A percentile compares a stretch with the other conserved stretches of the same genome.
phyloP scores from a whole-genome alignment of 2,888 invertebrate species.

The Aquatica leii region DNA sequence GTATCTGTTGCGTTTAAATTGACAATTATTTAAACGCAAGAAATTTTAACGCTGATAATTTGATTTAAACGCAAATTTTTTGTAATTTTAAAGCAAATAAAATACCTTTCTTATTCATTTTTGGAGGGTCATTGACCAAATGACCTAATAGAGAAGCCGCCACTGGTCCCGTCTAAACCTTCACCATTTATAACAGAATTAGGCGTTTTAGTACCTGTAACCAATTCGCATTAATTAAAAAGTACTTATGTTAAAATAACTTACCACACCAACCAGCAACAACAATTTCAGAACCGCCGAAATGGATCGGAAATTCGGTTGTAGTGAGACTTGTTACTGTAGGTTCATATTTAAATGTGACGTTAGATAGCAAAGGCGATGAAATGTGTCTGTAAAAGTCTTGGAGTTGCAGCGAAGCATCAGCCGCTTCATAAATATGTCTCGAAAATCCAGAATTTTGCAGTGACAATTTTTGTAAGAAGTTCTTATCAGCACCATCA shows the following conservation, averaged over 20 bases:
- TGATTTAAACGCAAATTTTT: too few species aligned
- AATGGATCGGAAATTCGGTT: conserved; percentile 66
- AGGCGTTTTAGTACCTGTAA: not conserved
- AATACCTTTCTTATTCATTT: too few species aligned
- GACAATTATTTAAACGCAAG: too few species aligned
- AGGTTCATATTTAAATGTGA: conserved; percentile 70
- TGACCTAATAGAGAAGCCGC: too few species aligned
- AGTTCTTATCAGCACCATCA: conserved; percentile 70
- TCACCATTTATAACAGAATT: not conserved
- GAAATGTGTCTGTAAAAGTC: conserved; percentile 58
- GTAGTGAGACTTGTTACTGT: conserved; percentile 67
- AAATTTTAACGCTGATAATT: too few species aligned
- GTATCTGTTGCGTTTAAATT: too few species aligned
- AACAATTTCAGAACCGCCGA: conserved; percentile 70
- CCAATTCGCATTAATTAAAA: not conserved
- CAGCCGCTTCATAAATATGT: conserved; percentile 75
- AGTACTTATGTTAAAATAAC: not conserved
- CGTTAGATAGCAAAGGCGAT: conserved; percentile 71
- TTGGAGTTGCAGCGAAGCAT: conserved; percentile 71
- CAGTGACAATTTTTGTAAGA: conserved; percentile 71
- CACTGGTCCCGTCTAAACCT: not conserved
- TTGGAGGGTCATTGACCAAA: too few species aligned
- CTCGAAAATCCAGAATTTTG: conserved; percentile 74
- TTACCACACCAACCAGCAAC: conserved; percentile 63
- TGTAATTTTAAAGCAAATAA: too few species aligned